Percentiles rank a stretch among this genome's conserved stretches.
phyloP scores from a whole-genome alignment of 2,113 vertebrate species.

The Aspidoscelis tigris region DNA sequence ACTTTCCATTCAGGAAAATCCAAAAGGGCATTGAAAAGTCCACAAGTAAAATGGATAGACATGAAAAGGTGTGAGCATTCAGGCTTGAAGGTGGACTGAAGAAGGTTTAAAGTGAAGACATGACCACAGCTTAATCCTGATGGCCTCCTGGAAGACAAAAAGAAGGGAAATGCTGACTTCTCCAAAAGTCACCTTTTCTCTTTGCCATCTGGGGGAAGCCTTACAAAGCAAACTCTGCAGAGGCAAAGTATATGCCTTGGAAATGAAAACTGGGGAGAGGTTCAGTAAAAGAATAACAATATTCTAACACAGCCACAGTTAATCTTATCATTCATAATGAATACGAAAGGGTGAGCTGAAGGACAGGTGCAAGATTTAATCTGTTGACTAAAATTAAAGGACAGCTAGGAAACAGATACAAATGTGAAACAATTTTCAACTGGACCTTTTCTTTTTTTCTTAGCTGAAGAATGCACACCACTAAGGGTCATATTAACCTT shows the following conservation, averaged over 20 bases:
- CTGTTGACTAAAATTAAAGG: not conserved
- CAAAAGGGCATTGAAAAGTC: too few species aligned
- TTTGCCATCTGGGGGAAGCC: too few species aligned
- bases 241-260: constrained; percentile 2
- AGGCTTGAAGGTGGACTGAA: too few species aligned
- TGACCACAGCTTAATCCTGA: too few species aligned
- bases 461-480: too few species aligned
- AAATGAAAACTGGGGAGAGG: not conserved
- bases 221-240: constrained; percentile 3
- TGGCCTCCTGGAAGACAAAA: too few species aligned
- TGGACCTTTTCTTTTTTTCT: not conserved
- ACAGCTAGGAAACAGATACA: not conserved
- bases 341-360: not conserved
- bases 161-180: too few species aligned
- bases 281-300: not conserved
- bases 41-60: too few species aligned
- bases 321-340: constrained; percentile 20
- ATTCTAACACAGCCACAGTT: not conserved
- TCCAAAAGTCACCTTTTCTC: too few species aligned
- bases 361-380: constrained; percentile 15
- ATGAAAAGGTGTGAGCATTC: too few species aligned
- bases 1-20: too few species aligned
- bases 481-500: not conserved
- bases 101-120: too few species aligned
- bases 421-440: not conserved